These are phyloP conservation scores for Mechanitis messenoides DNA, from an alignment of 2,888 invertebrate species.

Conservation along the genomic window DNA sequence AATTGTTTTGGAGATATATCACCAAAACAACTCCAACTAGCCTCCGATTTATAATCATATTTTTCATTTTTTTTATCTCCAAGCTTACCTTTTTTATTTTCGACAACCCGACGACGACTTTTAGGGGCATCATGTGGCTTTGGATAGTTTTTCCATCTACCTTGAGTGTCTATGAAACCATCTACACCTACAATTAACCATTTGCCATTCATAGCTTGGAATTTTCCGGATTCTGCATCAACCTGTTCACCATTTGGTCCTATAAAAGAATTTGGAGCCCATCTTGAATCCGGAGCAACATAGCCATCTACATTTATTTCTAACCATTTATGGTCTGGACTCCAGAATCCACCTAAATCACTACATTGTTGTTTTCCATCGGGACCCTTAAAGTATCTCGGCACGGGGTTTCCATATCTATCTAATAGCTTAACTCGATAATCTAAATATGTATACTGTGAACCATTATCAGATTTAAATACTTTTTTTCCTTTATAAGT, in stretches of 20 bases:
- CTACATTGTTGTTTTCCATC: conserved; percentile 67
- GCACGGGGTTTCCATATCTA: conserved; percentile 57
- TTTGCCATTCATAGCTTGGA: conserved; percentile 47
- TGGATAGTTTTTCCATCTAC: conserved; percentile 55
- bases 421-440: conserved; percentile 61
- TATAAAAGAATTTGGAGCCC: conserved; percentile 57
- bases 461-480: conserved; percentile 39
- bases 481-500: conserved; percentile 51
- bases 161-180: conserved; percentile 54
- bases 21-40: conserved; percentile 64
- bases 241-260: conserved; percentile 59
- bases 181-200: conserved; percentile 62
- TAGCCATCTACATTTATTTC: conserved; percentile 64
- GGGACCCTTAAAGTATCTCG: conserved; percentile 61
- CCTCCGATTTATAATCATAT: conserved; percentile 38
- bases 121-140: conserved; percentile 25
- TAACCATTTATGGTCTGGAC: conserved; percentile 56
- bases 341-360: conserved; percentile 69
- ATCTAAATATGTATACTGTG: conserved; percentile 62
- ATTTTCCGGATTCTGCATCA: conserved; percentile 56
- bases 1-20: conserved; percentile 50
- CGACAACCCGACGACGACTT: conserved; percentile 13
- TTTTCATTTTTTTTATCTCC: conserved; percentile 36
- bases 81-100: conserved; percentile 23
- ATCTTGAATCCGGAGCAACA: conserved; percentile 57